Evolutionary conservation across 64 coral and sea anemone species (phyloP).

Genomic region (Hydrozoanthus tunicans): DNA sequence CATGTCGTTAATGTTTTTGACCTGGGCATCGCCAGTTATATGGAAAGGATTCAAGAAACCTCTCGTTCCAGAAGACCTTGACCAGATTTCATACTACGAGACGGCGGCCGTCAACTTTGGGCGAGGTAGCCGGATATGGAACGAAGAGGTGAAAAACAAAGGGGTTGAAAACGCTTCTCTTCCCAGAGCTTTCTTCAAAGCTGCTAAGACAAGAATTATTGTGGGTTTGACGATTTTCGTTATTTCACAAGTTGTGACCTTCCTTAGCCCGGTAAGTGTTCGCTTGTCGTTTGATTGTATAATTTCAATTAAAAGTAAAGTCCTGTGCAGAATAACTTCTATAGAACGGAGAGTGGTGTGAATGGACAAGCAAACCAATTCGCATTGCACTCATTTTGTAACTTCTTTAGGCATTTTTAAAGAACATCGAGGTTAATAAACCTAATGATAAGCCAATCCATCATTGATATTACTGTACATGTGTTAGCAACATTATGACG

Average conservation of each 20-base stretch:
- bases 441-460: too few relatives aligned
- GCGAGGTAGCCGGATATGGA: constrained; percentile 67
- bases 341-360: too few relatives aligned
- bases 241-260: constrained; percentile 68
- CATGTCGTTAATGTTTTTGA: constrained; percentile 80
- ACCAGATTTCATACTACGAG: constrained; percentile 80
- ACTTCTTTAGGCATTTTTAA: too few relatives aligned
- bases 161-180: constrained; percentile 70
- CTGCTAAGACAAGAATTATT: constrained; percentile 58
- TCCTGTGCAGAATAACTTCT: background rate
- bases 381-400: too few relatives aligned
- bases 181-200: constrained; percentile 49
- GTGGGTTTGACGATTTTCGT: constrained; percentile 66
- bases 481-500: too few relatives aligned
- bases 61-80: constrained; percentile 68
- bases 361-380: too few relatives aligned
- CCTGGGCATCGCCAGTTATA: constrained; percentile 76
- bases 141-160: constrained; percentile 66
- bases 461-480: too few relatives aligned
- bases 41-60: constrained; percentile 82
- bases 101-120: constrained; percentile 65
- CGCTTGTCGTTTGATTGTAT: background rate
- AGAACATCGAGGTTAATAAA: too few relatives aligned
- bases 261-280: constrained; percentile 82
- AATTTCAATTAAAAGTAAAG: background rate